A percentile compares a stretch with the other conserved stretches of the same genome.
Evolutionary conservation across 2,113 vertebrate genomes (phyloP).

Genomic region (Callionymus lyra): DNA sequence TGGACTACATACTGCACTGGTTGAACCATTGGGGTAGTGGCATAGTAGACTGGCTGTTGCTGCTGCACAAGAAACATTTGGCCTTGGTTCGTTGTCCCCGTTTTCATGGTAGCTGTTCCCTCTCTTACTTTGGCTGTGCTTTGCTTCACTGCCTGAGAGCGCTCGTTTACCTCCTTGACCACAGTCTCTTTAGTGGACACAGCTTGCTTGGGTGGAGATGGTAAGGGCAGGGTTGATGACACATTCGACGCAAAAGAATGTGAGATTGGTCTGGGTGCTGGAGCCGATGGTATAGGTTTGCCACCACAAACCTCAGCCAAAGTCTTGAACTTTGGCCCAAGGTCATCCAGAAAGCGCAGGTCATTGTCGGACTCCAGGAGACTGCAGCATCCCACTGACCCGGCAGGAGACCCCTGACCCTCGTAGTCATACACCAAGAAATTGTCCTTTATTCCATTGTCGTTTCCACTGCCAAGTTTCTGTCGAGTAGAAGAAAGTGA

Average conservation of each 20-base stretch:
- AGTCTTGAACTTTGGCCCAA: constrained; percentile 83
- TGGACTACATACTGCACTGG: constrained; percentile 51
- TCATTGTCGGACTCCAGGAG: constrained; percentile 72
- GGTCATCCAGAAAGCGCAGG: constrained; percentile 72
- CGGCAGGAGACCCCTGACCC: constrained; percentile 69
- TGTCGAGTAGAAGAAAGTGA: constrained; percentile 29
- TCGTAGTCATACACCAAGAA: constrained; percentile 75
- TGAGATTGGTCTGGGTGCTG: constrained; percentile 18
- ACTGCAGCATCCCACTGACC: constrained; percentile 79
- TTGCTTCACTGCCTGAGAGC: constrained; percentile 14
- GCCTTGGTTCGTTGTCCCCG: constrained; percentile 18
- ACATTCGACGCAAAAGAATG: constrained; percentile 10
- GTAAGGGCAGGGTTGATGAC: background rate
- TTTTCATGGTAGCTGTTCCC: constrained; percentile 5
- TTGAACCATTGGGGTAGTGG: constrained; percentile 41
- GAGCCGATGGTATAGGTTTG: constrained; percentile 39
- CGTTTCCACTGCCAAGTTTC: constrained; percentile 68
- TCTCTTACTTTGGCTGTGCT: constrained; percentile 3
- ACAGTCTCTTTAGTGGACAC: constrained; percentile 7
- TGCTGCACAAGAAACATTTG: constrained; percentile 53
- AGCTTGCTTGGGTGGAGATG: background rate
- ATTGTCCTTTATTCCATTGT: constrained; percentile 52
- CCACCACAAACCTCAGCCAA: constrained; percentile 82
- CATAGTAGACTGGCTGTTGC: constrained; percentile 57
- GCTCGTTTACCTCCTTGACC: constrained; percentile 18